Evolutionary conservation across 2,797 vertebrate genomes (phyloP), one percentile per base, ranked within the genome.

Genomic region (Gobio occitaniae): DNA sequence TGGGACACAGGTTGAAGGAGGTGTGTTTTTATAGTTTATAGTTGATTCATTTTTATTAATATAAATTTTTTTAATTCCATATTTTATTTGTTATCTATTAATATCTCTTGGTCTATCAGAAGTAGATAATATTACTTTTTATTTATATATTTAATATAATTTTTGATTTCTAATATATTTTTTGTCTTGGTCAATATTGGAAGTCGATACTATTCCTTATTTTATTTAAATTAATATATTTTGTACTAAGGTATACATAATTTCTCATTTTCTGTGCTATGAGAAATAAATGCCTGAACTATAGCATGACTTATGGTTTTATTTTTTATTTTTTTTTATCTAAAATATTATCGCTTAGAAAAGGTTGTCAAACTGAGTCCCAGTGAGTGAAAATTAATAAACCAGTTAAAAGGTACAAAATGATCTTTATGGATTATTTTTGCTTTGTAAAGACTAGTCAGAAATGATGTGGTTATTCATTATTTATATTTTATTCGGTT

Each of bases 1-100:
- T 44, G 90, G 94, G 65, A 96, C 92, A 54, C 93, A 89, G 7
- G 41, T 96, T 85, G 96, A 97, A 80, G 96, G 96, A 94, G 96
- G 97, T 97, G 47, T 38, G 82, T 66, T 47, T 71, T 19, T 63
- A 61, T n/a, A n/a, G n/a, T n/a, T n/a, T n/a, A n/a, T 59, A 72
- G 41, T 32, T 32, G 6, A 17, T 21, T 36, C 1, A 59, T 12
- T 59, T 71, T 17, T 44, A 68, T 6, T 52, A 6, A 6, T 83
- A 63, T 63, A 2, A 19, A 11, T 4, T 50, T 50, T 41, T 54
- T 44, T 44, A 2, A 41, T 41, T 41, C 8, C 7, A 41, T 4
- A 38, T 41, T 44, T 44, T 8, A 2, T 41, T 65, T 32, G 32
- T 32, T 71, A 6, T 68, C 9, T 68, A 38, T 19, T 1, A 10